Evolutionary conservation across 2,888 invertebrate species (phyloP), one percentile per base, ranked within the genome.

Genomic region (Sinopyrophorus schimmeli): DNA sequence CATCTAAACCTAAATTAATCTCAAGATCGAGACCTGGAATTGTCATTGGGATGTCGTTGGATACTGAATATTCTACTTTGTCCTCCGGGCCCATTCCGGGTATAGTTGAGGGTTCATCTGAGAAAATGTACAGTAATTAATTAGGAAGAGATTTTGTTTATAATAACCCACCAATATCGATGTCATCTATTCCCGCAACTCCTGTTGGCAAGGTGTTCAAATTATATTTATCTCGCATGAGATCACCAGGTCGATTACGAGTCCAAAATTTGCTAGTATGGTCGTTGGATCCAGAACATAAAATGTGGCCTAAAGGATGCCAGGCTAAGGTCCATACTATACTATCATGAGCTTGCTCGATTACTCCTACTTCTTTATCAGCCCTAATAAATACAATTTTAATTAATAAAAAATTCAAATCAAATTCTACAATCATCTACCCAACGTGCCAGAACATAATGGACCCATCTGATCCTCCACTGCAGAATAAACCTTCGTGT

Each of bases 251-350:
- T 32, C 98, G 83, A 75, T 99, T 99, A 54, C 99, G 79, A 1
- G 99, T 97, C 99, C 99, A 99, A 76, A 99, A 99, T 76, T 99
- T 99, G 14, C 87, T 91, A 15, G 97, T 94, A 67, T 99, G 98
- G 75, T 99, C 99, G 76, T 99, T 99, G n/a, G 98, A 98, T 0
- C 98, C 99, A 2, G 98, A 96, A 67, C 96, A 97, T 18, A 99
- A 78, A 63, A 99, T 98, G 68, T 99, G 99, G 1, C 99, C 99
- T 10, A 99, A 77, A 0, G 99, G 99, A 79, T 99, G 99, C 99
- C 99, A 99, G 17, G 96, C 95, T 68, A 99, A 79, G 7, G 95
- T 93, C 99, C 99, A 99, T 2, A 99, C 96, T 68, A 97, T 96
- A 66, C 94, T 95, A 73, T 99, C 99, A 74, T 99, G 99, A 2